Conservation (phyloP, 2,888 invertebrate species). For the Amiota mariae region DNA sequence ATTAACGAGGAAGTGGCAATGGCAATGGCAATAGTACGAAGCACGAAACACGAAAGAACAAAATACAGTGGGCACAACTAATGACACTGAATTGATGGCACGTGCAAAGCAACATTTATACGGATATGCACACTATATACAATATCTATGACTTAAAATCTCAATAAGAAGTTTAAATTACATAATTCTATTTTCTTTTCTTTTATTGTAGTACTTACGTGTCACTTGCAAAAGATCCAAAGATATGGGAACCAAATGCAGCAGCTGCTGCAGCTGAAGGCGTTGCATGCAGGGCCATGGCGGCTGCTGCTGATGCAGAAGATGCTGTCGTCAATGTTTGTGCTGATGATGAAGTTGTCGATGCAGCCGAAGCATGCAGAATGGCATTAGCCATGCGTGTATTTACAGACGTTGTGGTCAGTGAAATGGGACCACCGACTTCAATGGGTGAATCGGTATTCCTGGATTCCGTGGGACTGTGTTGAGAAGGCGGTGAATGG, state of each 20-base stretch:
- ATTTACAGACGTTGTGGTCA: slow-evolving; percentile 59
- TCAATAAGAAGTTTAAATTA: too few relatives aligned
- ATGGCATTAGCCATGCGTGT: slow-evolving; percentile 49
- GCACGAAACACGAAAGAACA: neutral
- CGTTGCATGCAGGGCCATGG: slow-evolving; percentile 35
- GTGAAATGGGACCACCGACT: slow-evolving; percentile 73
- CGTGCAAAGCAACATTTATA: slow-evolving; percentile 47
- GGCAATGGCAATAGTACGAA: neutral
- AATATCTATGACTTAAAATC: too few relatives aligned
- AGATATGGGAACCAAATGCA: slow-evolving; percentile 79
- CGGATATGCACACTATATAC: slow-evolving; percentile 46
- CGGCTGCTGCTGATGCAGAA: slow-evolving; percentile 63
- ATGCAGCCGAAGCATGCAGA: slow-evolving; percentile 43
- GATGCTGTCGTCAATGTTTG: slow-evolving; percentile 63
- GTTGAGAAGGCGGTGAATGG: slow-evolving; percentile 51
- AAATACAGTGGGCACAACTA: slow-evolving; percentile 34
- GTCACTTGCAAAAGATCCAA: slow-evolving; percentile 77
- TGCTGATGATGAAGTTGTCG: slow-evolving; percentile 48
- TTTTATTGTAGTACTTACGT: slow-evolving; percentile 74
- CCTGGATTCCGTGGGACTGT: slow-evolving; percentile 77
- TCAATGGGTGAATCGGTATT: slow-evolving; percentile 78
- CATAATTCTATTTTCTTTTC: slow-evolving; percentile 22
- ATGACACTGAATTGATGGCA: slow-evolving; percentile 52
- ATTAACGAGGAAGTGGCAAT: slow-evolving; percentile 51
- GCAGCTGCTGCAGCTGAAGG: slow-evolving; percentile 75